phyloP scores from a whole-genome alignment of 2,888 invertebrate genomes.

The Itoplectis maculator region DNA sequence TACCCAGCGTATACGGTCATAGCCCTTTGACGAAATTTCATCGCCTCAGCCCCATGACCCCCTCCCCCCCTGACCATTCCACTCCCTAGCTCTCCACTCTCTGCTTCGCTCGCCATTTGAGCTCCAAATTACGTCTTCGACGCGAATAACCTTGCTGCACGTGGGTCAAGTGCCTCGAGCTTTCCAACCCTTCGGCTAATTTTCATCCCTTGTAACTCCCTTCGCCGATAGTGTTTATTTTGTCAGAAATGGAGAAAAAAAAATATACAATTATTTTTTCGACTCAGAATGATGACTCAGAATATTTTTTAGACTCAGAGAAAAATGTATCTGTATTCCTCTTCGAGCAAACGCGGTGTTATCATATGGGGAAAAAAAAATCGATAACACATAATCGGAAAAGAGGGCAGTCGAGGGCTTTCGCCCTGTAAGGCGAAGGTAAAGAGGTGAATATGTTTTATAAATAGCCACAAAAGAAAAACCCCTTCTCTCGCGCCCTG shows the following conservation, averaged over 20 bases:
- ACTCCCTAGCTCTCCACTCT: too few relatives aligned
- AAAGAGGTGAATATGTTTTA: slow-evolving; percentile 59
- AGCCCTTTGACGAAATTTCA: slow-evolving; percentile 35
- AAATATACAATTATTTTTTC: neutral
- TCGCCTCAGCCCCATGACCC: slow-evolving; percentile 1
- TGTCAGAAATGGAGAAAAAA: neutral
- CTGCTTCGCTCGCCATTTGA: neutral
- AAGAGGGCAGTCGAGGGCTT: slow-evolving; percentile 49
- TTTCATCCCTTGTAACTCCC: neutral
- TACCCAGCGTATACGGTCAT: neutral
- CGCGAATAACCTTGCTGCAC: neutral
- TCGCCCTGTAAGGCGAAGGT: slow-evolving; percentile 52
- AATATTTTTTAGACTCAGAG: neutral
- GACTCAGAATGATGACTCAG: too few relatives aligned
- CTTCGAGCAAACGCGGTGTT: neutral
- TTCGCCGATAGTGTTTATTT: too few relatives aligned
- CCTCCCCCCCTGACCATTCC: neutral
- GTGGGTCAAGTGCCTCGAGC: neutral
- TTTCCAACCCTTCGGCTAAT: neutral
- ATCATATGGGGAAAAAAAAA: slow-evolving; percentile 14
- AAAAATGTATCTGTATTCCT: neutral
- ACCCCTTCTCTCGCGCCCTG: slow-evolving; percentile 39
- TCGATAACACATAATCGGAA: slow-evolving; percentile 36
- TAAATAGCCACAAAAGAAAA: slow-evolving; percentile 62
- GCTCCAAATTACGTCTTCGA: slow-evolving; percentile 10